Percentiles rank a stretch among this genome's conserved stretches.
Conservation (phyloP, 1,140 invertebrate species). For the Brachionus calyciflorus region DNA sequence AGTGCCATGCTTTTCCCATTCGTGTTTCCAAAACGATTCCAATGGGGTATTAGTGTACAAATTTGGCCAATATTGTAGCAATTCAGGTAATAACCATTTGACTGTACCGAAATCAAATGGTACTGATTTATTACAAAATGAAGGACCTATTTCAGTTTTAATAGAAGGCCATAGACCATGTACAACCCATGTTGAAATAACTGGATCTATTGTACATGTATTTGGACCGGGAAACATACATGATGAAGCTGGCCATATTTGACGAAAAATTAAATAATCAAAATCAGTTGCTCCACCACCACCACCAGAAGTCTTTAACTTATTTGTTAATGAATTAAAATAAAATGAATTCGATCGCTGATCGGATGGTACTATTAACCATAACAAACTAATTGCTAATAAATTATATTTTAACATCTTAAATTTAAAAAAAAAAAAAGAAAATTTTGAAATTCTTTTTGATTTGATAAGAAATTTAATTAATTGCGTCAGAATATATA, state of each 20-base stretch:
- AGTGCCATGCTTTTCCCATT: constrained; percentile 47
- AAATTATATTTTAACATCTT: neutral
- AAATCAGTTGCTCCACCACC: constrained; percentile 8
- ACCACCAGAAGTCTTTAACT: too few species aligned
- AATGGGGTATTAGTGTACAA: constrained; percentile 33
- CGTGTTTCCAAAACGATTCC: constrained; percentile 46
- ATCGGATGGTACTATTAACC: too few species aligned
- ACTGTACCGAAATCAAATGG: constrained; percentile 17
- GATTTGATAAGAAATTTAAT: neutral
- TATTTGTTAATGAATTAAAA: too few species aligned
- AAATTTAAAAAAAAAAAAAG: neutral
- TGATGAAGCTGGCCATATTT: constrained; percentile 44
- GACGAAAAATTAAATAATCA: constrained; percentile 42
- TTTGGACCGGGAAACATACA: constrained; percentile 41
- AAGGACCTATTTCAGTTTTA: constrained; percentile 34
- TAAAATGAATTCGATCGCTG: too few species aligned
- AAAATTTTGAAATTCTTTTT: neutral
- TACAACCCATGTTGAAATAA: constrained; percentile 33
- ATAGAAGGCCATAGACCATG: constrained; percentile 45
- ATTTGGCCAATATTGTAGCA: constrained; percentile 45
- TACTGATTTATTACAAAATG: constrained; percentile 37
- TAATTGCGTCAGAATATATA: too few species aligned
- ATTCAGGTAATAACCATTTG: neutral
- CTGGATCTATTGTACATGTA: constrained; percentile 3
- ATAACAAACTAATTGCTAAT: neutral